These are phyloP conservation scores for Tetragonula carbonaria DNA, from an alignment of 2,888 invertebrate species.

Conservation along the genomic window DNA sequence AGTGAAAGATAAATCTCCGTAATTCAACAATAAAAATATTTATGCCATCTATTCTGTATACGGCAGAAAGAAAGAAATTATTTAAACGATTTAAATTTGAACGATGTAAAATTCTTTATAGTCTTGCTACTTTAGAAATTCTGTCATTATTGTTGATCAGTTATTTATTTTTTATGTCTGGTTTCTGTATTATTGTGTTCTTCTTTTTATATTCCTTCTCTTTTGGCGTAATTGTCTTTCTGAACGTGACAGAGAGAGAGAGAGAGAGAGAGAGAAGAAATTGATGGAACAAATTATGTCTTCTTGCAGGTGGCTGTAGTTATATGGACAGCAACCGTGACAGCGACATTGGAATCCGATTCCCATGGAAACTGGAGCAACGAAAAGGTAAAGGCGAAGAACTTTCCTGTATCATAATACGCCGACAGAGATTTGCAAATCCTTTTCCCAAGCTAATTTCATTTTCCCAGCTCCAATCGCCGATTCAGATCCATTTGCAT, in stretches of 20 bases:
- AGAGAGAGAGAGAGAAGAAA: no score
- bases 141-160: no score
- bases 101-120: not conserved
- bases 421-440: conserved; percentile 11
- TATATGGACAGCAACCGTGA: conserved; percentile 50
- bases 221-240: not conserved
- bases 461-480: conserved; percentile 25
- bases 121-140: not conserved
- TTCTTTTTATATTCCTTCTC: not conserved
- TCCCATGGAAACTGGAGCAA: conserved; percentile 54
- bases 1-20: no score
- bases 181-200: not conserved
- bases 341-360: conserved; percentile 54
- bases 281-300: not conserved
- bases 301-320: conserved; percentile 49
- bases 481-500: conserved; percentile 7
- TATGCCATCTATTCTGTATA: no score
- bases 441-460: conserved; percentile 31
- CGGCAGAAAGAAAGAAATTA: not conserved
- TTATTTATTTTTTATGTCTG: not conserved
- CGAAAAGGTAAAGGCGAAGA: conserved; percentile 59
- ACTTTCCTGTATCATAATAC: conserved; percentile 36
- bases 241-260: no score
- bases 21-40: no score
- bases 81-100: not conserved